These are phyloP conservation scores for Dendrocopos noguchii DNA, from an alignment of 2,113 vertebrate genomes.

Conservation along the genomic window DNA sequence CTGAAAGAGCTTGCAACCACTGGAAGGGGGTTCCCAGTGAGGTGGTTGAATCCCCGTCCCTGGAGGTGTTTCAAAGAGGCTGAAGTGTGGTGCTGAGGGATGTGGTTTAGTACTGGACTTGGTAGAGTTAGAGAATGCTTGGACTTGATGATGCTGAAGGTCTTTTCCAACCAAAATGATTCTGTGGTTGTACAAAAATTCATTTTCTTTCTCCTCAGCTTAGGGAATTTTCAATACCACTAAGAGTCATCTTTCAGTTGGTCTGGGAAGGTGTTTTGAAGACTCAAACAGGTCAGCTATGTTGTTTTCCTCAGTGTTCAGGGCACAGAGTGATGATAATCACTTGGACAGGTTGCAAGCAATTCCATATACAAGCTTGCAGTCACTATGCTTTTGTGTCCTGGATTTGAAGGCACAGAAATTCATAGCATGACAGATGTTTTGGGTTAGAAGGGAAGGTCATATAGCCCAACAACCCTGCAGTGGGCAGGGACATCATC, in stretches of 20 bases:
- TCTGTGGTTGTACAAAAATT: not conserved
- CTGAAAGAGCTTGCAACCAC: too few species aligned
- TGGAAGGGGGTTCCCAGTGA: too few species aligned
- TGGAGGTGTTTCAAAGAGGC: too few species aligned
- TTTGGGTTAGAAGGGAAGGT: not conserved
- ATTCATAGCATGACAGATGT: not conserved
- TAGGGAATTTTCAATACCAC: not conserved
- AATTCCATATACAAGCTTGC: not conserved
- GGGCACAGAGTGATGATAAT: not conserved
- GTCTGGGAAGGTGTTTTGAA: not conserved
- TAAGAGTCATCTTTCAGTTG: not conserved
- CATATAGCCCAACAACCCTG: too few species aligned
- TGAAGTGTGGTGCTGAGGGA: too few species aligned
- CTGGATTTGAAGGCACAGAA: not conserved
- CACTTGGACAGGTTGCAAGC: not conserved
- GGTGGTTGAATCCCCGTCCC: too few species aligned
- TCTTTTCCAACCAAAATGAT: too few species aligned
- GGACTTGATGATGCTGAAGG: too few species aligned
- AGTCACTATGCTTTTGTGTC: not conserved
- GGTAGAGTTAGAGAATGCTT: too few species aligned
- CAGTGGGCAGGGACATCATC: not conserved
- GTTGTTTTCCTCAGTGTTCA: not conserved
- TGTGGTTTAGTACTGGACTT: too few species aligned
- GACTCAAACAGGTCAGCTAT: not conserved
- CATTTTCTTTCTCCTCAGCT: not conserved